Percentiles rank a stretch among this genome's conserved stretches.
These are phyloP conservation scores for Muschampia plurimacula DNA, from an alignment of 2,888 invertebrate genomes.

Conservation along the genomic window DNA sequence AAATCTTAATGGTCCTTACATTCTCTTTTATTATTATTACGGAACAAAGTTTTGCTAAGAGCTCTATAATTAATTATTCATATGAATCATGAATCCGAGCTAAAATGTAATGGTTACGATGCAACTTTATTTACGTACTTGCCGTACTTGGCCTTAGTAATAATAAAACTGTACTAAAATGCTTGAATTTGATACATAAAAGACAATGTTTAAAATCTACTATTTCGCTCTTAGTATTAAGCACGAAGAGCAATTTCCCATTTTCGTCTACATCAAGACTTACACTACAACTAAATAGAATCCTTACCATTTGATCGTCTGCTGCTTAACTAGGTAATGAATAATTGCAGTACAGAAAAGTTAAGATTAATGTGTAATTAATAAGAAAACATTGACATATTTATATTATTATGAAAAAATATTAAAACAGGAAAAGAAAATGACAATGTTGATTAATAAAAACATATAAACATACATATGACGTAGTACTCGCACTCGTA, in stretches of 20 bases:
- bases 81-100: slow-evolving; percentile 26
- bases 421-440: too few relatives aligned
- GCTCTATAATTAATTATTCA: slow-evolving; percentile 23
- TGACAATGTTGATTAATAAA: too few relatives aligned
- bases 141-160: slow-evolving; percentile 18
- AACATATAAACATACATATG: too few relatives aligned
- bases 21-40: slow-evolving; percentile 22
- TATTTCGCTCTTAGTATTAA: slow-evolving; percentile 58
- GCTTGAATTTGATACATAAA: slow-evolving; percentile 52
- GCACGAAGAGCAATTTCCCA: slow-evolving; percentile 67
- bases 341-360: too few relatives aligned
- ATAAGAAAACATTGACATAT: too few relatives aligned
- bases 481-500: too few relatives aligned
- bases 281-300: slow-evolving; percentile 57
- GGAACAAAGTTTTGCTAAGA: slow-evolving; percentile 21
- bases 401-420: too few relatives aligned
- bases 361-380: too few relatives aligned
- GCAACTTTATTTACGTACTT: slow-evolving; percentile 30
- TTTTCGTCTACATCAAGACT: slow-evolving; percentile 65
- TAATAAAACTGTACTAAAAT: slow-evolving; percentile 41
- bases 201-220: slow-evolving; percentile 69
- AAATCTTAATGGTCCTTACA: slow-evolving; percentile 2
- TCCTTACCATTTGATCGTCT: slow-evolving; percentile 49
- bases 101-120: slow-evolving; percentile 30
- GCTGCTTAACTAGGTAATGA: background rate